phyloP scores from a whole-genome alignment of 2,888 invertebrate genomes.

The Zaprionus lineosus region DNA sequence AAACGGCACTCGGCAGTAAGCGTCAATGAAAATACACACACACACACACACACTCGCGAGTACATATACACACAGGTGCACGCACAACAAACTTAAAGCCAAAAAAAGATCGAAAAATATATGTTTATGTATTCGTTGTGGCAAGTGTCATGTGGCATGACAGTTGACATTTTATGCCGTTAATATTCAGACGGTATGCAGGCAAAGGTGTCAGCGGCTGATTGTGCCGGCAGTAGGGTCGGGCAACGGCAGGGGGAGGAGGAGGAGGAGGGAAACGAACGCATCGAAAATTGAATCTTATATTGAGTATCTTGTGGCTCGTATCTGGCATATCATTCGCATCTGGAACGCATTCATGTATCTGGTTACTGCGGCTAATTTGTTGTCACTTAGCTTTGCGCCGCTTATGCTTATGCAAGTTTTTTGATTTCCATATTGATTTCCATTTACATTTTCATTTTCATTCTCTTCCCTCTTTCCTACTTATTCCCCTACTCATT shows the following conservation, averaged over 20 bases:
- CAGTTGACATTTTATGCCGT: slow-evolving; percentile 58
- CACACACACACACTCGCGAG: neutral
- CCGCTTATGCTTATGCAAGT: slow-evolving; percentile 58
- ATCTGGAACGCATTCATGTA: slow-evolving; percentile 15
- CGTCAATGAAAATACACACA: slow-evolving; percentile 35
- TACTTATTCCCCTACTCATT: no score
- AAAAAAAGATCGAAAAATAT: no score
- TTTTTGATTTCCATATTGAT: slow-evolving; percentile 33
- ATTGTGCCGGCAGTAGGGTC: no score
- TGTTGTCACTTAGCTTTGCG: slow-evolving; percentile 60
- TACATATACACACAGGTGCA: no score
- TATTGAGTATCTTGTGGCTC: neutral
- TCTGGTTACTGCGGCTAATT: slow-evolving; percentile 56
- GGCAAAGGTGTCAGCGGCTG: neutral
- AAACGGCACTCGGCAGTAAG: no score
- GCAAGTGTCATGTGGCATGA: slow-evolving; percentile 51
- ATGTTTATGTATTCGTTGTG: no score
- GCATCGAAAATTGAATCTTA: slow-evolving; percentile 21
- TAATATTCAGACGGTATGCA: slow-evolving; percentile 38
- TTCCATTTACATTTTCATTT: slow-evolving; percentile 18
- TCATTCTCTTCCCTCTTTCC: no score
- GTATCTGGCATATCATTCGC: slow-evolving; percentile 28
- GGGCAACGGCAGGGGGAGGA: no score
- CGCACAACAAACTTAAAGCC: neutral
- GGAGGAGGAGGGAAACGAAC: no score